These are phyloP conservation scores for Labroides dimidiatus DNA, from an alignment of 2,797 vertebrate genomes.

Conservation along the genomic window DNA sequence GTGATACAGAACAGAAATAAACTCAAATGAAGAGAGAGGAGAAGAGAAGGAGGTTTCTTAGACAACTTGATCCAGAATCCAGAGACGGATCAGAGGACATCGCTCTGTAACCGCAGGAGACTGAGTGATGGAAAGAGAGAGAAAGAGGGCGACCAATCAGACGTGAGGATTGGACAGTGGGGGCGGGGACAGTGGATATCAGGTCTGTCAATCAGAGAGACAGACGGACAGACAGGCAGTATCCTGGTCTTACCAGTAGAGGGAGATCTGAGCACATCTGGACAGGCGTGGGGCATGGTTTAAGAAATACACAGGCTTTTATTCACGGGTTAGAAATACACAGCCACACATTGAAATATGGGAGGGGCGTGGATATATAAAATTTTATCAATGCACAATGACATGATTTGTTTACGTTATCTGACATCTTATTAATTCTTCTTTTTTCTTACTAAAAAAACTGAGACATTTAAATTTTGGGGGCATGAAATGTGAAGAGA, in stretches of 20 bases:
- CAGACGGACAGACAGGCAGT: conserved; percentile 61
- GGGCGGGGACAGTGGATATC: conserved; percentile 59
- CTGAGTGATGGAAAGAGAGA: conserved; percentile 41
- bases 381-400: too few species aligned
- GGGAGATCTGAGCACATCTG: conserved; percentile 84
- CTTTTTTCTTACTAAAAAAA: too few species aligned
- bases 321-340: conserved; percentile 28
- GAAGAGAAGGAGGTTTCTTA: not conserved
- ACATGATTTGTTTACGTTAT: too few species aligned
- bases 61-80: conserved; percentile 20
- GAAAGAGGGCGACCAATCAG: conserved; percentile 67
- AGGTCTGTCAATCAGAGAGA: conserved; percentile 57
- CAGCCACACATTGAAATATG: conserved; percentile 17
- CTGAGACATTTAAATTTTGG: too few species aligned
- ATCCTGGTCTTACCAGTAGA: conserved; percentile 84
- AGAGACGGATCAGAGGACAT: conserved; percentile 50
- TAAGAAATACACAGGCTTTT: conserved; percentile 67
- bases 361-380: too few species aligned
- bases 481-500: too few species aligned
- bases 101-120: conserved; percentile 56
- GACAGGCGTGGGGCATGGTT: conserved; percentile 70
- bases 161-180: conserved; percentile 56
- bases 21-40: not conserved
- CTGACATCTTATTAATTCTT: too few species aligned
- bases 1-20: not conserved